phyloP scores from a whole-genome alignment of 2,113 vertebrate species.

The Lethenteron camtschaticum region DNA sequence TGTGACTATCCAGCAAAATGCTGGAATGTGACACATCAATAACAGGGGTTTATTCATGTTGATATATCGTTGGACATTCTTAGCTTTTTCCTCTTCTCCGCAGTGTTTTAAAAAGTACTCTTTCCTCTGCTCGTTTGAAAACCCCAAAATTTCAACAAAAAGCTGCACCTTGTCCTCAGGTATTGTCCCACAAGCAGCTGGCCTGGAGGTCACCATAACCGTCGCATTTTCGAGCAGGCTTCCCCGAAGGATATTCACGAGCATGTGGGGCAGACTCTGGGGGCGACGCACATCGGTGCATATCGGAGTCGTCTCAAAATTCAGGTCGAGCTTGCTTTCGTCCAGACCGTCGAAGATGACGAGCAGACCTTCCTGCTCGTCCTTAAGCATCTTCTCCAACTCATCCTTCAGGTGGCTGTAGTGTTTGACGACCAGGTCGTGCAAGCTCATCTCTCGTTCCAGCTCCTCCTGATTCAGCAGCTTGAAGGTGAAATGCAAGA shows the following conservation, averaged over 20 bases:
- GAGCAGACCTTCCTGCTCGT: conserved; percentile 19
- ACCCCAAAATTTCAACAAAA: conserved; percentile 20
- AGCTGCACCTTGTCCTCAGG: conserved; percentile 9
- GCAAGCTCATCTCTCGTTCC: conserved; percentile 11
- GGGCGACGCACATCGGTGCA: conserved; percentile 13
- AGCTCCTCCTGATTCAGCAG: conserved; percentile 15
- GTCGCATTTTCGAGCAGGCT: conserved; percentile 22
- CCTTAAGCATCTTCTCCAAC: not conserved
- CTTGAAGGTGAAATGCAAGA: conserved; percentile 18
- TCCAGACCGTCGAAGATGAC: conserved; percentile 32
- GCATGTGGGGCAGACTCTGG: conserved; percentile 13
- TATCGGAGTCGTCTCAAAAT: conserved; percentile 10
- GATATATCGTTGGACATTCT: conserved; percentile 15
- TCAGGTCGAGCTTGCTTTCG: conserved; percentile 13
- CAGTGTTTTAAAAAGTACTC: conserved; percentile 21
- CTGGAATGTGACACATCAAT: conserved; percentile 21
- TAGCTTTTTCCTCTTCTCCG: conserved; percentile 10
- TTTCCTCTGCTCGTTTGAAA: conserved; percentile 22
- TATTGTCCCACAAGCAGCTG: conserved; percentile 7
- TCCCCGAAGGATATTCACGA: conserved; percentile 23
- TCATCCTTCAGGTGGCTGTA: conserved; percentile 10
- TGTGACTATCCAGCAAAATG: conserved; percentile 30
- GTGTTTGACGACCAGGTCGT: conserved; percentile 14
- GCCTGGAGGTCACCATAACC: conserved; percentile 19
- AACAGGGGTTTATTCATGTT: conserved; percentile 23